These are phyloP conservation scores for Andrena chrysosceles DNA, from an alignment of 2,888 invertebrate genomes.

Conservation along the genomic window DNA sequence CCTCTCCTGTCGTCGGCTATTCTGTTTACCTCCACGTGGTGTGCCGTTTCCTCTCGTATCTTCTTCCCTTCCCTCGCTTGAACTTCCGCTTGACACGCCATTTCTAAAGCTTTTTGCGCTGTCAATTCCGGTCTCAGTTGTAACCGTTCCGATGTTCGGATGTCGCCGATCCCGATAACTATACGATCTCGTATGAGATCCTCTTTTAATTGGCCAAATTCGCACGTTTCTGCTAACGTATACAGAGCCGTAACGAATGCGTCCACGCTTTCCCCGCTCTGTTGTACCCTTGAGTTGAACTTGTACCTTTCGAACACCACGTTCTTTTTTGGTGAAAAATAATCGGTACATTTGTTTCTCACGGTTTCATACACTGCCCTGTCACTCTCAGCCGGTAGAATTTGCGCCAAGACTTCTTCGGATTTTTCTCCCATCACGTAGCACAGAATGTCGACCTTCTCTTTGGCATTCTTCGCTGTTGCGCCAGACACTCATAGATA, in stretches of 20 bases:
- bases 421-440: conserved; percentile 18
- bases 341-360: not conserved
- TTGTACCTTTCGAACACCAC: conserved; percentile 6
- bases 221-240: conserved; percentile 2
- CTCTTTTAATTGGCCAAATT: not conserved
- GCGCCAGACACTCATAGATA: not conserved
- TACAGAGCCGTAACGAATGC: conserved; percentile 1
- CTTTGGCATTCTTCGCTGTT: not conserved
- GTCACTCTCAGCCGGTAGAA: not conserved
- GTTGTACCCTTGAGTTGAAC: conserved; percentile 6
- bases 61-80: conserved; percentile 6
- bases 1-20: not conserved
- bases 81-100: not conserved
- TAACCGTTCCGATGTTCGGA: not conserved
- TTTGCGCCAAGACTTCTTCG: not conserved
- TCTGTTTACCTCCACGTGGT: not conserved
- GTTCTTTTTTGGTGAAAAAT: conserved; percentile 15
- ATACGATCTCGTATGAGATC: conserved; percentile 11
- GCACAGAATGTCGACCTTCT: not conserved
- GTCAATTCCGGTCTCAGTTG: not conserved
- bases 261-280: not conserved
- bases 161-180: not conserved
- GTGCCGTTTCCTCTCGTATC: not conserved
- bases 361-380: not conserved
- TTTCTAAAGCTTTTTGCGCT: not conserved